Conservation (phyloP, 2,888 invertebrate genomes). For the Alloscopus bannaensis region DNA sequence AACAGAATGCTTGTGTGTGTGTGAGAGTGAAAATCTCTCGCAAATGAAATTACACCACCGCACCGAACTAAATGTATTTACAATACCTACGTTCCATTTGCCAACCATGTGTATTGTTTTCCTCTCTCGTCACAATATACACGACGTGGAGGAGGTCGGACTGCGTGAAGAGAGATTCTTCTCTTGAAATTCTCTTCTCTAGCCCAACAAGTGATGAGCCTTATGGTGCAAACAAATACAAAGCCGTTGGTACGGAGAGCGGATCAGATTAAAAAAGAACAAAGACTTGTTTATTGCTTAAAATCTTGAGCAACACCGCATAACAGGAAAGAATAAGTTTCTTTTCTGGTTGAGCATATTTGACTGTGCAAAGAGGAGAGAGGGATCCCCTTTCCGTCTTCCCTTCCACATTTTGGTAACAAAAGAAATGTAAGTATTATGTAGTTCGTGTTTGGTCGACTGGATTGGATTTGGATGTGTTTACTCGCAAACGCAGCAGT, state of each 20-base stretch:
- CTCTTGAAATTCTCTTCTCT: neutral
- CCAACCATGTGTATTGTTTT: conserved; percentile 16
- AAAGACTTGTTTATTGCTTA: conserved; percentile 22
- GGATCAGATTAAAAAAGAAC: conserved; percentile 21
- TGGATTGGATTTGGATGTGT: too few species aligned
- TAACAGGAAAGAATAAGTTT: conserved; percentile 8
- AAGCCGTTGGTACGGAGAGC: neutral
- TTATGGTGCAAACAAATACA: neutral
- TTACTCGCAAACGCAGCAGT: too few species aligned
- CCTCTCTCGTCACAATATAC: neutral
- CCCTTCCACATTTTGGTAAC: conserved; percentile 2
- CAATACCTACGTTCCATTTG: conserved; percentile 10
- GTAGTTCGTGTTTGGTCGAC: too few species aligned
- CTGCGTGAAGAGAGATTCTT: neutral
- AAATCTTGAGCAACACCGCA: conserved; percentile 30
- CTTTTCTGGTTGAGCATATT: too few species aligned
- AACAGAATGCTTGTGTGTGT: neutral
- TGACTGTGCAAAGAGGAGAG: neutral
- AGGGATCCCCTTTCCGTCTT: conserved; percentile 1
- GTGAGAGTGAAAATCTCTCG: conserved; percentile 5
- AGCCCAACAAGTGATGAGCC: neutral
- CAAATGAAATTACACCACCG: conserved; percentile 22
- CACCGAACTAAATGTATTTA: conserved; percentile 22
- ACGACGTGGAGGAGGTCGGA: neutral
- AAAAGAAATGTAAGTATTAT: too few species aligned